phyloP scores from a whole-genome alignment of 2,888 invertebrate genomes.

The Cephus spinipes region DNA sequence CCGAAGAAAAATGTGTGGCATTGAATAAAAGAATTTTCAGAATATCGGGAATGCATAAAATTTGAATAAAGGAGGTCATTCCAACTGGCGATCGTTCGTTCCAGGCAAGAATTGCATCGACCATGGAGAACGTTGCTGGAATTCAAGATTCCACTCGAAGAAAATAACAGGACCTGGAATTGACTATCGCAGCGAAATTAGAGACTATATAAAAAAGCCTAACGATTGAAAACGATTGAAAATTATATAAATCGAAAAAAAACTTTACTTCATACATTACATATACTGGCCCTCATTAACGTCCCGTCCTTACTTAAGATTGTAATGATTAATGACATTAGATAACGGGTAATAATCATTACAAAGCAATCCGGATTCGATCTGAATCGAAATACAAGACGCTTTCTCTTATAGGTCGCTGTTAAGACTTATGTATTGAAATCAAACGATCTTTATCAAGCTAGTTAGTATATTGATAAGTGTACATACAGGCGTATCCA shows the following conservation, averaged over 20 bases:
- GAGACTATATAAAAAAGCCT: not conserved
- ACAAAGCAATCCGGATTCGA: not conserved
- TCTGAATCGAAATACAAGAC: not conserved
- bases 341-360: slow-evolving; percentile 12
- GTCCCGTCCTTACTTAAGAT: not conserved
- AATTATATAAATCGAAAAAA: not conserved
- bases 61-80: not conserved
- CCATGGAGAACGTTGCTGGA: not conserved
- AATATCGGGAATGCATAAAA: not conserved
- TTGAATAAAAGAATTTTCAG: not conserved
- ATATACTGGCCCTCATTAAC: not conserved
- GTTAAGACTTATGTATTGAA: not conserved
- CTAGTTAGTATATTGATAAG: not conserved
- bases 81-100: not conserved
- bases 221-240: not conserved
- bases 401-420: not conserved
- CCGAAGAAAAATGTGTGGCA: not conserved
- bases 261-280: not conserved
- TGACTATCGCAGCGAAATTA: not conserved
- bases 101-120: not conserved
- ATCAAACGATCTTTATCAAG: not conserved
- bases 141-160: not conserved
- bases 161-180: not conserved
- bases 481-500: not conserved
- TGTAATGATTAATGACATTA: slow-evolving; percentile 16